A percentile compares a stretch with the other conserved stretches of the same genome.
These are phyloP conservation scores for Trididemnum clinides DNA, from an alignment of 23 tunicate genomes.

Conservation along the genomic window DNA sequence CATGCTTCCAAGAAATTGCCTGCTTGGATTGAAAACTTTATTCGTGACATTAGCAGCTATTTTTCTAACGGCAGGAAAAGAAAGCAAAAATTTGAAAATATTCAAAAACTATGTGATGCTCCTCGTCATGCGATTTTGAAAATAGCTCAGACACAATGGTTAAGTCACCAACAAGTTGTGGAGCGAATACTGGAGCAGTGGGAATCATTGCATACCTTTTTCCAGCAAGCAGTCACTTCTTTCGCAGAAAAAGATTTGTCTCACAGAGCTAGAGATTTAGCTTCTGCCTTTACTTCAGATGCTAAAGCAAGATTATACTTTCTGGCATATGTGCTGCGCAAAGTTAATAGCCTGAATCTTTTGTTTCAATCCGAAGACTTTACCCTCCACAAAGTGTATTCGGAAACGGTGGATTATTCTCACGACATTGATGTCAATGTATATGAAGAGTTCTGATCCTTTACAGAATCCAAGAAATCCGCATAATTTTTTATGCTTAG, in stretches of 20 bases:
- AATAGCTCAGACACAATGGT: slow-evolving; percentile 9
- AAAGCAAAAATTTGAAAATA: slow-evolving; percentile 13
- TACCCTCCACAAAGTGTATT: slow-evolving; percentile 32
- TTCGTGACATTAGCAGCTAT: slow-evolving; percentile 23
- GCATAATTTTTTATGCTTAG: slow-evolving; percentile 8
- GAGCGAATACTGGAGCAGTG: slow-evolving; percentile 20
- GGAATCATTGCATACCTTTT: slow-evolving; percentile 11
- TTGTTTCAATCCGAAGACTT: slow-evolving; percentile 40
- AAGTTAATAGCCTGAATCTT: slow-evolving; percentile 13
- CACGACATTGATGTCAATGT: slow-evolving; percentile 33
- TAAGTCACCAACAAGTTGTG: slow-evolving; percentile 23
- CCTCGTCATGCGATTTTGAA: slow-evolving; percentile 26
- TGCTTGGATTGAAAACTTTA: slow-evolving; percentile 9
- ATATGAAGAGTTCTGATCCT: slow-evolving; percentile 24
- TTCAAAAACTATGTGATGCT: slow-evolving; percentile 20
- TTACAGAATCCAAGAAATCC: slow-evolving; percentile 34
- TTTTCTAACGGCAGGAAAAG: slow-evolving; percentile 15
- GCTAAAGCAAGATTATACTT: slow-evolving; percentile 27
- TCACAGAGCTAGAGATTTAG: slow-evolving; percentile 31
- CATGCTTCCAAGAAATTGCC: slow-evolving; percentile 17
- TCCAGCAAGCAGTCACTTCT: slow-evolving; percentile 27
- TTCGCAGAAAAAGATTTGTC: slow-evolving; percentile 18
- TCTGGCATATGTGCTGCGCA: slow-evolving; percentile 32
- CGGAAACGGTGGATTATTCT: slow-evolving; percentile 25
- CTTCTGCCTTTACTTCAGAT: slow-evolving; percentile 31